A percentile compares a stretch with the other conserved stretches of the same genome.
Evolutionary conservation across 1,140 invertebrate genomes (phyloP).

Genomic region (Octopus sinensis): DNA sequence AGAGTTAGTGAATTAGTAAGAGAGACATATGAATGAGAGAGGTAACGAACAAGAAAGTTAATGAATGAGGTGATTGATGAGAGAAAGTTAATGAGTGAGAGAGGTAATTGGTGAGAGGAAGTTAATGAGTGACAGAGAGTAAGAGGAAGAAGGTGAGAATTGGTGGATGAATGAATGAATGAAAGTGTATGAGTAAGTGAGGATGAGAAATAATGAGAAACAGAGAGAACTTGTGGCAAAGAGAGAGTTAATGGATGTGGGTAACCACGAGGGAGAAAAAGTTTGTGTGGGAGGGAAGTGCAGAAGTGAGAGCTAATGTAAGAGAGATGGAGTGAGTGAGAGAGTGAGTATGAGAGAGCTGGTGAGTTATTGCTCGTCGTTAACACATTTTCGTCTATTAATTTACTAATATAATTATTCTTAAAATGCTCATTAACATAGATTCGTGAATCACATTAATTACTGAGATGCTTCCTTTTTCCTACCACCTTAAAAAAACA

Average conservation of each 20-base stretch:
- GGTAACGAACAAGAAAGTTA: neutral
- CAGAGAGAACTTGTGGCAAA: neutral
- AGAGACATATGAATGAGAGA: neutral
- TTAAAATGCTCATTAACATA: no score
- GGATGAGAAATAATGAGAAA: neutral
- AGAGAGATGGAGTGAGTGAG: slow-evolving; percentile 2
- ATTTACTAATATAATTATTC: no score
- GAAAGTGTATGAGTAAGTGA: neutral
- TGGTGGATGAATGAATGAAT: neutral
- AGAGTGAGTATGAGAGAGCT: neutral
- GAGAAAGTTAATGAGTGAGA: slow-evolving; percentile 3
- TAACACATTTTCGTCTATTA: no score
- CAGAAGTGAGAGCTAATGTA: neutral
- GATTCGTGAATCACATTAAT: no score
- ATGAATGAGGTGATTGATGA: neutral
- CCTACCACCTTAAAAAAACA: no score
- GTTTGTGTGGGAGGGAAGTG: neutral
- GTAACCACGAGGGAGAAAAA: neutral
- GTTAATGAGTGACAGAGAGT: neutral
- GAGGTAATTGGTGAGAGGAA: slow-evolving; percentile 10
- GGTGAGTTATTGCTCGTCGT: no score
- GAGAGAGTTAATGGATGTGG: neutral
- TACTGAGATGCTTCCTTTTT: no score
- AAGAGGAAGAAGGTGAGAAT: neutral
- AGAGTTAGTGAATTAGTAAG: neutral